Conservation (phyloP, 1,140 invertebrate species). For the Cylas formicarius region DNA sequence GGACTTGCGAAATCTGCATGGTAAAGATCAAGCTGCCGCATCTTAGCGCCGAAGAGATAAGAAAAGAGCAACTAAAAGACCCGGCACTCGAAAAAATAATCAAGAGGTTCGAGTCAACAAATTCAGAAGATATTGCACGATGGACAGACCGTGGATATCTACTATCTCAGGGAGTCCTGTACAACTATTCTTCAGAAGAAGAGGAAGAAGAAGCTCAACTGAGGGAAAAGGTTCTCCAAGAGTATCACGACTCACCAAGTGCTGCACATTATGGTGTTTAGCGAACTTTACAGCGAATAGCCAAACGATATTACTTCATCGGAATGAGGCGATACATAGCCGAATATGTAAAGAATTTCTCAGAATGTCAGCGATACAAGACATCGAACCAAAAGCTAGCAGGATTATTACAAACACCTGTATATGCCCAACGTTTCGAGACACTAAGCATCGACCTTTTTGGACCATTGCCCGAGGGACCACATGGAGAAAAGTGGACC, state of each 20-base stretch:
- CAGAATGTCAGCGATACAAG: too few relatives aligned
- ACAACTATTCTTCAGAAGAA: slow-evolving; percentile 24
- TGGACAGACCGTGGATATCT: slow-evolving; percentile 24
- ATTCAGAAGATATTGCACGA: too few relatives aligned
- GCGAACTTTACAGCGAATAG: slow-evolving; percentile 24
- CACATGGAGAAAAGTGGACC: slow-evolving; percentile 19
- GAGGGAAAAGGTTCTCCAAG: slow-evolving; percentile 14
- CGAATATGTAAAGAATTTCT: slow-evolving; percentile 23
- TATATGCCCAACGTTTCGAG: slow-evolving; percentile 21
- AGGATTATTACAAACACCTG: slow-evolving; percentile 20
- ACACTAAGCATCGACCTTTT: slow-evolving; percentile 27
- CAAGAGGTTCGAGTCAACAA: slow-evolving; percentile 5
- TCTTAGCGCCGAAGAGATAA: too few relatives aligned
- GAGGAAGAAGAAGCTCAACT: slow-evolving; percentile 26
- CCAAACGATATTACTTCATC: slow-evolving; percentile 30
- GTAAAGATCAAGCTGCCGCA: slow-evolving; percentile 17
- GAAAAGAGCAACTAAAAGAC: slow-evolving; percentile 5
- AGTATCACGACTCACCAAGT: slow-evolving; percentile 27
- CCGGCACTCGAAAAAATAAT: slow-evolving; percentile 3
- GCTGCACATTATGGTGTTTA: slow-evolving; percentile 32
- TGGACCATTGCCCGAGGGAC: slow-evolving; percentile 15
- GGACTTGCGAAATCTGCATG: slow-evolving; percentile 21
- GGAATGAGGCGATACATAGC: slow-evolving; percentile 29
- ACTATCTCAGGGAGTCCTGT: slow-evolving; percentile 31
- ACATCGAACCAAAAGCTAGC: slow-evolving; percentile 20